A percentile compares a stretch with the other conserved stretches of the same genome.
These are phyloP conservation scores for Baryphthengus martii DNA, from an alignment of 2,113 vertebrate genomes.

Conservation along the genomic window DNA sequence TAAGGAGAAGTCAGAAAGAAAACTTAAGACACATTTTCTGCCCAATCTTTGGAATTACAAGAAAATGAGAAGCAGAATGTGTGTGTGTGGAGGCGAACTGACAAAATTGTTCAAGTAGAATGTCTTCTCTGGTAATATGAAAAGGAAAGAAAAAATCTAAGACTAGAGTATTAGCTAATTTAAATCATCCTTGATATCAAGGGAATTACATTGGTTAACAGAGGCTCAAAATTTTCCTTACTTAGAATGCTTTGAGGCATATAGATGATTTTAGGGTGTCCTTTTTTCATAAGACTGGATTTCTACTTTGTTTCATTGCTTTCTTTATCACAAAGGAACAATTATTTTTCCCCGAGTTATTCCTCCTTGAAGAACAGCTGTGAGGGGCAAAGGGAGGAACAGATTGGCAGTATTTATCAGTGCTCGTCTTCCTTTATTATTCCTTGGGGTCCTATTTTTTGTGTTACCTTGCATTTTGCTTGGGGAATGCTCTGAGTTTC, in stretches of 20 bases:
- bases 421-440: conserved; percentile 35
- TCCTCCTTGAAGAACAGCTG: not conserved
- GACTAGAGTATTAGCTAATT: not conserved
- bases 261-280: not conserved
- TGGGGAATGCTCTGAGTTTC: not conserved
- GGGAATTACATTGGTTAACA: not conserved
- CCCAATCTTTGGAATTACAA: not conserved
- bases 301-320: not conserved
- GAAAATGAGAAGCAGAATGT: not conserved
- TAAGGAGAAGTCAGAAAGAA: not conserved
- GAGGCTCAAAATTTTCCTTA: not conserved
- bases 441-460: not conserved
- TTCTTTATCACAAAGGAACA: not conserved
- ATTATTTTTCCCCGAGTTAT: not conserved
- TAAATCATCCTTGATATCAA: not conserved
- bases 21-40: not conserved
- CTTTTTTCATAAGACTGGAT: not conserved
- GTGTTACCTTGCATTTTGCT: not conserved
- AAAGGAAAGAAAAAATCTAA: not conserved
- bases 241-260: not conserved
- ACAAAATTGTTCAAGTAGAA: not conserved
- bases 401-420: conserved; percentile 17
- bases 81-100: accelerated
- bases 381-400: not conserved
- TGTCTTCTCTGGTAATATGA: not conserved